Percentiles rank a stretch among this genome's conserved stretches.
Conservation (phyloP, 2,888 invertebrate species). For the Drosophila differens region DNA sequence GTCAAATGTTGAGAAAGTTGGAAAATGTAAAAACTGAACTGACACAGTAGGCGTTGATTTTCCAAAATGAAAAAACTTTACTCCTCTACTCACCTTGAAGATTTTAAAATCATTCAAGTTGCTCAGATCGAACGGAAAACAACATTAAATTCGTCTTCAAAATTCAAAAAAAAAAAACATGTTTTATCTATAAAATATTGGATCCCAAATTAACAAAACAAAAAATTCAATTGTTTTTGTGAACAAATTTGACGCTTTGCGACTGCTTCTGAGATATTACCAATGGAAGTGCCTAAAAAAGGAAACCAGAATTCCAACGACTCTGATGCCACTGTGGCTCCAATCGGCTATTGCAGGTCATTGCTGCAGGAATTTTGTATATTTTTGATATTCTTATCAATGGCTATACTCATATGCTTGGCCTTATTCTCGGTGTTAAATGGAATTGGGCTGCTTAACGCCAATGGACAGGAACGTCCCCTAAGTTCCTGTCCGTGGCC, state of each 20-base stretch:
- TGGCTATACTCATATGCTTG: neutral
- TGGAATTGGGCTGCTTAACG: neutral
- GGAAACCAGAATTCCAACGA: slow-evolving; percentile 5
- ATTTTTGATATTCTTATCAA: neutral
- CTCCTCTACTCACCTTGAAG: no score
- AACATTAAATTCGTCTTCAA: slow-evolving; percentile 39
- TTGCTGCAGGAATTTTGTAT: neutral
- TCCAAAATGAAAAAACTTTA: neutral
- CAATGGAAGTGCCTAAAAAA: neutral
- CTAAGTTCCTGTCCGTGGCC: slow-evolving; percentile 27
- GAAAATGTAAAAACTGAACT: slow-evolving; percentile 13
- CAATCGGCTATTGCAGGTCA: neutral
- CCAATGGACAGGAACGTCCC: neutral
- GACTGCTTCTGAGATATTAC: no score
- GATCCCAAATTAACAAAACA: neutral
- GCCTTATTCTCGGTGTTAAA: neutral
- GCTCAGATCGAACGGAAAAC: slow-evolving; percentile 30
- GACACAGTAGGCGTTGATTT: slow-evolving; percentile 55
- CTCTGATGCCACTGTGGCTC: neutral
- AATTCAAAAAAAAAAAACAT: slow-evolving; percentile 15
- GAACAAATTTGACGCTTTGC: neutral
- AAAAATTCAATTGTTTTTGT: slow-evolving; percentile 2
- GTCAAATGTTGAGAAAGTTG: slow-evolving; percentile 66
- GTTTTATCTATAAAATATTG: neutral
- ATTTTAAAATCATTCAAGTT: slow-evolving; percentile 32